Percentiles rank a stretch among this genome's conserved stretches.
Evolutionary conservation across 2,888 invertebrate genomes (phyloP).

Genomic region (Erebia aethiops): DNA sequence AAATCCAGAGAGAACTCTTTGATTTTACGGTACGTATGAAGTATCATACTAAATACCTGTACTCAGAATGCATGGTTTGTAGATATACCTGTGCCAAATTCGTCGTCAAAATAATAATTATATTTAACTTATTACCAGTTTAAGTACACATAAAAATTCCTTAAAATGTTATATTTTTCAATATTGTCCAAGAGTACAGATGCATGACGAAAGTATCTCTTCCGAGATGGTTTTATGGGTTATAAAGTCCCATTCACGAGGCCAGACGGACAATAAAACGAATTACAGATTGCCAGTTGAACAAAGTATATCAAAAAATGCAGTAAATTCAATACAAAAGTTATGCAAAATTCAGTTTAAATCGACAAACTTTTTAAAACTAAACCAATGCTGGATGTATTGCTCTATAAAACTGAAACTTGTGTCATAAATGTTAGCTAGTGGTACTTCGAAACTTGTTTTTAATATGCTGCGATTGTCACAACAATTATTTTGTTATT

Average conservation of each 20-base stretch:
- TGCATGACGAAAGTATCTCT: conserved; percentile 36
- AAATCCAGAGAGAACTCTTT: no score
- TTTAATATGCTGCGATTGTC: not conserved
- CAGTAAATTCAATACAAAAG: conserved; percentile 29
- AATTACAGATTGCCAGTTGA: conserved; percentile 14
- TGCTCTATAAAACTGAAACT: conserved; percentile 35
- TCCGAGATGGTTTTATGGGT: conserved; percentile 34
- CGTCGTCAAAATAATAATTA: no score
- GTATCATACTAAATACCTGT: no score
- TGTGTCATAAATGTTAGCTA: conserved; percentile 28
- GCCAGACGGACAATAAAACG: conserved; percentile 33
- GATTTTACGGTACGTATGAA: no score
- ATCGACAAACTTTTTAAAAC: conserved; percentile 38
- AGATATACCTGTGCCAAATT: no score
- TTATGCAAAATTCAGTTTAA: conserved; percentile 36
- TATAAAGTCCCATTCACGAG: conserved; percentile 33
- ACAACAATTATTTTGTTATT: no score
- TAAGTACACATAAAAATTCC: conserved; percentile 17
- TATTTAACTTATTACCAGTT: no score
- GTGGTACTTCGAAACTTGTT: not conserved
- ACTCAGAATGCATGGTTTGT: no score
- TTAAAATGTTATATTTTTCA: conserved; percentile 35
- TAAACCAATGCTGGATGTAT: conserved; percentile 32
- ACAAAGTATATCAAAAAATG: conserved; percentile 31
- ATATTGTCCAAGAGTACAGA: conserved; percentile 32